Conservation (phyloP, 2,888 invertebrate species). For the Lochmaea capreae region DNA sequence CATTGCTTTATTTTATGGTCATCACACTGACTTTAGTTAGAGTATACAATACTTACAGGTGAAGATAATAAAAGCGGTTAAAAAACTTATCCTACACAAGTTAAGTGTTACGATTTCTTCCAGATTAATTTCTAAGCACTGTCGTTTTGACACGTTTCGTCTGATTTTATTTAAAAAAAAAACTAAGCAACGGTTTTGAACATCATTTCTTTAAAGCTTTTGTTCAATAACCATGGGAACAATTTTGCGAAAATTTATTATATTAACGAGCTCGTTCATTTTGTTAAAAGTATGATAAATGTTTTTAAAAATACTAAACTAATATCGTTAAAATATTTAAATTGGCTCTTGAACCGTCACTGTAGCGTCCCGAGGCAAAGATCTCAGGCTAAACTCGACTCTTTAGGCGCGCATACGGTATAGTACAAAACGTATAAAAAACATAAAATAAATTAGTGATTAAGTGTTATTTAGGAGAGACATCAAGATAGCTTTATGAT, state of each 20-base stretch:
- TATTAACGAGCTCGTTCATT: background rate
- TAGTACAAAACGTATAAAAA: constrained; percentile 27
- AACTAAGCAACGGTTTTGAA: too few relatives aligned
- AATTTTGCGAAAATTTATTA: background rate
- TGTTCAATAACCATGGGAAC: background rate
- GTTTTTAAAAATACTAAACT: background rate
- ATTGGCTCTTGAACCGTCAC: background rate
- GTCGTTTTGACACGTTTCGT: too few relatives aligned
- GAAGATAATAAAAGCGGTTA: too few relatives aligned
- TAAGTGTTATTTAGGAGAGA: constrained; percentile 42
- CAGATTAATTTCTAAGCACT: too few relatives aligned
- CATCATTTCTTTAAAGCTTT: background rate
- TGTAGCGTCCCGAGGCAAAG: constrained; percentile 8
- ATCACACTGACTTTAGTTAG: too few relatives aligned
- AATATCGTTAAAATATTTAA: background rate
- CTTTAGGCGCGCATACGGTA: constrained; percentile 14
- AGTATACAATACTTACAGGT: too few relatives aligned
- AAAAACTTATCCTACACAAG: too few relatives aligned
- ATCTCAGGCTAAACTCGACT: background rate
- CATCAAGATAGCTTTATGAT: constrained; percentile 43
- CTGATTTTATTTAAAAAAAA: too few relatives aligned
- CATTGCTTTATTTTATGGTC: too few relatives aligned
- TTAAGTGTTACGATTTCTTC: too few relatives aligned
- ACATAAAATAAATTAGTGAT: constrained; percentile 35
- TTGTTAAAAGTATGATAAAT: background rate